phyloP scores from a whole-genome alignment of 2,888 invertebrate species.

The Trissoscelio sp. region DNA sequence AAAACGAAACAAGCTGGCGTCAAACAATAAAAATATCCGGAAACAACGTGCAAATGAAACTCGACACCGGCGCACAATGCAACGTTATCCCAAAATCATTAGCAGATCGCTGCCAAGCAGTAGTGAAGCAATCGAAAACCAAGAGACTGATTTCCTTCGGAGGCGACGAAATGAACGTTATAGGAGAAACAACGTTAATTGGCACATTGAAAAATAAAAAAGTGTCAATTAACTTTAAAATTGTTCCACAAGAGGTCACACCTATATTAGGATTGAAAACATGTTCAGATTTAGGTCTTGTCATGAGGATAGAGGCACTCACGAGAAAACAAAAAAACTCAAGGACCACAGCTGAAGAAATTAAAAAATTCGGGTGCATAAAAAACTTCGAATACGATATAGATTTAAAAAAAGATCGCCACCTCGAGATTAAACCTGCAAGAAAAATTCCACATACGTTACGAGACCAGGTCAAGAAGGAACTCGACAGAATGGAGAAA shows the following conservation, averaged over 20 bases:
- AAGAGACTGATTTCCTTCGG: too few species aligned
- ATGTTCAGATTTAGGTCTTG: not conserved
- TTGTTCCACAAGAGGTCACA: not conserved
- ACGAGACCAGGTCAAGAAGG: not conserved
- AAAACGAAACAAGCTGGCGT: too few species aligned
- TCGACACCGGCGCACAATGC: too few species aligned
- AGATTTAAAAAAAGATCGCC: not conserved
- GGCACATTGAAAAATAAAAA: not conserved
- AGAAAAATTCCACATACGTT: not conserved
- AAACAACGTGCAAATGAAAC: not conserved
- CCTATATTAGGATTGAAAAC: not conserved
- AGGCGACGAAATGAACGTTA: not conserved
- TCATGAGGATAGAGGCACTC: too few species aligned
- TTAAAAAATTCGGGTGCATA: not conserved
- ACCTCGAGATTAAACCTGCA: not conserved
- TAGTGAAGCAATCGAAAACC: too few species aligned
- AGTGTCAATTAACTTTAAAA: not conserved
- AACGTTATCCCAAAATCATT: too few species aligned
- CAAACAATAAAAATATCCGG: too few species aligned
- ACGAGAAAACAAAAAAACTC: too few species aligned
- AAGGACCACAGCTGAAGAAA: too few species aligned
- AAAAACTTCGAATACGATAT: slow-evolving; percentile 7
- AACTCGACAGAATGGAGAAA: slow-evolving; percentile 1
- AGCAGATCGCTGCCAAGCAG: too few species aligned
- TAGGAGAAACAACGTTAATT: not conserved